These are phyloP conservation scores for Mnemiopsis leidyi DNA, from an alignment of 37 sponge, comb jelly and placozoan genomes.

Conservation along the genomic window DNA sequence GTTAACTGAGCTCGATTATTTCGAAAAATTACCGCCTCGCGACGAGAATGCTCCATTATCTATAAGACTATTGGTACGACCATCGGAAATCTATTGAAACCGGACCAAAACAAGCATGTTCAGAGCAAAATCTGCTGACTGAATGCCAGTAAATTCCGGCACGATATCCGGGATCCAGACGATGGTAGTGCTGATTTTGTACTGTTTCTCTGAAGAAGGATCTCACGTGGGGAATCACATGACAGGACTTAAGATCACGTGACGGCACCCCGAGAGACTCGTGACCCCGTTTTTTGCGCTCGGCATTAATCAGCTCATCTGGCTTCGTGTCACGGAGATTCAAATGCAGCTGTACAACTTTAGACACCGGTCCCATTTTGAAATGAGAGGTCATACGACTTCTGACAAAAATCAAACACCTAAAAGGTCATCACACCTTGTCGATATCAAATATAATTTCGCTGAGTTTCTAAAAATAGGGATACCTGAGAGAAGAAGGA, in stretches of 20 bases:
- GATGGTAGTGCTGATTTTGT: neutral
- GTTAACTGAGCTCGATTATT: neutral
- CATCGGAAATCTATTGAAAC: neutral
- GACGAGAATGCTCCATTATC: neutral
- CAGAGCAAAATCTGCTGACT: neutral
- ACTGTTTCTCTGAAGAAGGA: neutral
- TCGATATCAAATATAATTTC: too few relatives aligned
- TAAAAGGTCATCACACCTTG: neutral
- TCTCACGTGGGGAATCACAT: neutral
- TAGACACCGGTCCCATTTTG: neutral
- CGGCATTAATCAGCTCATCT: neutral
- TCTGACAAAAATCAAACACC: neutral
- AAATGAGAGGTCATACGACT: neutral
- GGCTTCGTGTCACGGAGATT: neutral
- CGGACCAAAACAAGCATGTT: neutral
- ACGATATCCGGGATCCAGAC: neutral
- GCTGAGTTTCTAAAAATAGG: neutral
- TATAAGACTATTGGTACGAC: neutral
- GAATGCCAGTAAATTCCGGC: neutral
- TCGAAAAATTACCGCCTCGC: neutral
- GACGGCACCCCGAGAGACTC: neutral
- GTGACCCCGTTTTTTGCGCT: neutral
- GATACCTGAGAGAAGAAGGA: neutral
- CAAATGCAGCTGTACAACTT: neutral
- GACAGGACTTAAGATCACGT: neutral